A percentile compares a stretch with the other conserved stretches of the same genome.
Conservation (phyloP, 2,113 vertebrate species). For the Butorides virescens region DNA sequence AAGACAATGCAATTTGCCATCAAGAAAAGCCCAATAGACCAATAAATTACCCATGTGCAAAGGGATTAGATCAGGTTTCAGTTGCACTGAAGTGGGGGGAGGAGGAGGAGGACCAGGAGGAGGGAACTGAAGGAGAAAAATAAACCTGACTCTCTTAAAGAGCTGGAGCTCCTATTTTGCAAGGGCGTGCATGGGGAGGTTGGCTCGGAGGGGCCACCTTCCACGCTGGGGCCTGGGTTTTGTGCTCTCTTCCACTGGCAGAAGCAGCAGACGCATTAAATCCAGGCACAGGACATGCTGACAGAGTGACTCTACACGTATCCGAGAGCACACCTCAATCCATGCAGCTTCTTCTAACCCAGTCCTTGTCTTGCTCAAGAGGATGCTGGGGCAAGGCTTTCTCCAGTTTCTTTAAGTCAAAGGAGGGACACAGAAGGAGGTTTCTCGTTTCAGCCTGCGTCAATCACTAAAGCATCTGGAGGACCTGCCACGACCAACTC, state of each 20-base stretch:
- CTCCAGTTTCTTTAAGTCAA: background rate
- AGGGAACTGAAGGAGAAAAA: conserved; percentile 37
- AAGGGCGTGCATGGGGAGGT: background rate
- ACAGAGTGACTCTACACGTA: background rate
- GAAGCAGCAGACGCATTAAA: background rate
- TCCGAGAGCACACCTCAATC: background rate
- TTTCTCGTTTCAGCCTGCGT: background rate
- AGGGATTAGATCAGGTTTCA: conserved; percentile 87
- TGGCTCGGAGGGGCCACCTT: background rate
- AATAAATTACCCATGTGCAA: conserved; percentile 87
- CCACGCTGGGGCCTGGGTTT: background rate
- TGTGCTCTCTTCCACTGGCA: background rate
- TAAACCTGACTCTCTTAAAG: conserved; percentile 77
- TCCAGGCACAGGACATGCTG: background rate
- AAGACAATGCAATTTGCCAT: conserved; percentile 88
- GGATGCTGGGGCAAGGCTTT: background rate
- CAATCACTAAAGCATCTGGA: background rate
- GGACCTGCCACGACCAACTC: background rate
- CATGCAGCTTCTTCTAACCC: background rate
- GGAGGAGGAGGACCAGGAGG: background rate
- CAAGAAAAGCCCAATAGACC: conserved; percentile 84
- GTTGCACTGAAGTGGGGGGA: conserved; percentile 61
- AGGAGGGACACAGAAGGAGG: background rate
- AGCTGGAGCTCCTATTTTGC: conserved; percentile 49
- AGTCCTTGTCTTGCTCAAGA: background rate